A percentile compares a stretch with the other conserved stretches of the same genome.
These are phyloP conservation scores for Trididemnum clinides DNA, from an alignment of 23 tunicate species.

Conservation along the genomic window DNA sequence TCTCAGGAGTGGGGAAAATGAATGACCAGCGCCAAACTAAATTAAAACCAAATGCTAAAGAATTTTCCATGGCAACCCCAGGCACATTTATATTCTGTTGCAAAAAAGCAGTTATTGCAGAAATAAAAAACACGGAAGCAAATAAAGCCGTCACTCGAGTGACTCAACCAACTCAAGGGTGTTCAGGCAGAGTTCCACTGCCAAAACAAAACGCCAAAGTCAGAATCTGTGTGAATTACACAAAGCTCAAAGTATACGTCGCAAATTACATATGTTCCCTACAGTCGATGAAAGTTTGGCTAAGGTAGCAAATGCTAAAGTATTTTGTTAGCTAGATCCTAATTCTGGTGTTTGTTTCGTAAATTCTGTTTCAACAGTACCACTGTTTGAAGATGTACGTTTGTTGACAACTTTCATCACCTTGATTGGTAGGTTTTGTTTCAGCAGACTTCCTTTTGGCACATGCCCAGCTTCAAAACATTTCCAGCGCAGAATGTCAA, in stretches of 20 bases:
- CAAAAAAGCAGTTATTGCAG: background rate
- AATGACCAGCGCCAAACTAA: too few relatives aligned
- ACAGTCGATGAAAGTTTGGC: constrained; percentile 36
- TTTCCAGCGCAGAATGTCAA: constrained; percentile 32
- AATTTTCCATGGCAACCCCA: background rate
- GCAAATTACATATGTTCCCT: constrained; percentile 14
- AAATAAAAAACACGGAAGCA: background rate
- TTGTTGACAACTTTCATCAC: constrained; percentile 11
- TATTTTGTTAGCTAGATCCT: constrained; percentile 17
- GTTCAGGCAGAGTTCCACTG: constrained; percentile 32
- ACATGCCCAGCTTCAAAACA: constrained; percentile 17
- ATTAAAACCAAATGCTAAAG: background rate
- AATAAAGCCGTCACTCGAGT: background rate
- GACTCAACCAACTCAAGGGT: constrained; percentile 27
- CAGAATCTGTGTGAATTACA: constrained; percentile 40
- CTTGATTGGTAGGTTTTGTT: constrained; percentile 7
- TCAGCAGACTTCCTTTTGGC: constrained; percentile 36
- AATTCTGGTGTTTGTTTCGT: constrained; percentile 54
- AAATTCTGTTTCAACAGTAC: too few relatives aligned
- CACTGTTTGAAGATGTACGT: background rate
- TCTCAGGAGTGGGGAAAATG: too few relatives aligned
- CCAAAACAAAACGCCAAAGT: constrained; percentile 27
- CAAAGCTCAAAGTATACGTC: background rate
- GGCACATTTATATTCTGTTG: background rate
- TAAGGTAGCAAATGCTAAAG: background rate